Evolutionary conservation across 2,113 vertebrate genomes (phyloP).

Genomic region (Isichthys henryi): DNA sequence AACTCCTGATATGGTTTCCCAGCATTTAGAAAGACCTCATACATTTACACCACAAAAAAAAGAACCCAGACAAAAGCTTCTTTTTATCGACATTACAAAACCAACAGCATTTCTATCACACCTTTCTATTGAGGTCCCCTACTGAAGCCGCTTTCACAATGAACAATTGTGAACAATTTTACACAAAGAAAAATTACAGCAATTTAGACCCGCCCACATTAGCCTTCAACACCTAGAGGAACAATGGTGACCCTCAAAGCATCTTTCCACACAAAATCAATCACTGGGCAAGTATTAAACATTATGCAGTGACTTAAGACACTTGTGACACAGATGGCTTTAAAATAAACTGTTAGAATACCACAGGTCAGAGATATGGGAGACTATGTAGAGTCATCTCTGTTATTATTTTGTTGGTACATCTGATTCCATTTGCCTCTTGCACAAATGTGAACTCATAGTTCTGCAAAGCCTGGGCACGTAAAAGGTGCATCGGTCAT

Average conservation of each 20-base stretch:
- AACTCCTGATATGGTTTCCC: background rate
- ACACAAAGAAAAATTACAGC: background rate
- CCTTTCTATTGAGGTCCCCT: background rate
- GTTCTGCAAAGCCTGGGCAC: background rate
- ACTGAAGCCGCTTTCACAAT: background rate
- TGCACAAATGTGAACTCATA: background rate
- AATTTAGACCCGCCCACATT: background rate
- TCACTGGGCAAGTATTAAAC: background rate
- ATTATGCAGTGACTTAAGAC: background rate
- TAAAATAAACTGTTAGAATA: background rate
- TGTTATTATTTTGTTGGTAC: background rate
- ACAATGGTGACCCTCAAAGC: background rate
- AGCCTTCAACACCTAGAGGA: background rate
- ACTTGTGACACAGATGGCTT: background rate
- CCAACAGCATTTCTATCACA: background rate
- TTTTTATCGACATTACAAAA: background rate
- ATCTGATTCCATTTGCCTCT: background rate
- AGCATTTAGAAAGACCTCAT: background rate
- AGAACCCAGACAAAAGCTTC: background rate
- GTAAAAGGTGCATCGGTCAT: background rate
- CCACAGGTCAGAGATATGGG: background rate
- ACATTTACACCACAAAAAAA: background rate
- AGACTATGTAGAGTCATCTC: background rate
- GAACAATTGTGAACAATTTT: background rate
- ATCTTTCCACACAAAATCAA: background rate